These are phyloP conservation scores for Drosophila serrata DNA, from an alignment of 1,140 invertebrate genomes.

Conservation along the genomic window DNA sequence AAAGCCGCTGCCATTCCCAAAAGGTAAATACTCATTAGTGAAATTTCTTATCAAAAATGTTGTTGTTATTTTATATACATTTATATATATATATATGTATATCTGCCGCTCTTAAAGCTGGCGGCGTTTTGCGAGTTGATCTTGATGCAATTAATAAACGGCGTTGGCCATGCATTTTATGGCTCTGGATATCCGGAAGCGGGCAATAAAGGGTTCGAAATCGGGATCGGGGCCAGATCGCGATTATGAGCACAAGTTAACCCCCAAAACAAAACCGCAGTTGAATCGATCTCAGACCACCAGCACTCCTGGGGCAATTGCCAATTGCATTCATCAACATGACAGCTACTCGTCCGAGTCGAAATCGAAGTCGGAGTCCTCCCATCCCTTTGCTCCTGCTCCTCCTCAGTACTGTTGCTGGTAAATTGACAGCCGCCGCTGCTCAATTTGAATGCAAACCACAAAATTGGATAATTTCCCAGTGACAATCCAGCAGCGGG, in stretches of 20 bases:
- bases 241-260: conserved; percentile 70
- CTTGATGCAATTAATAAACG: conserved; percentile 80
- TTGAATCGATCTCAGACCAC: conserved; percentile 54
- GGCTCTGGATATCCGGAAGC: conserved; percentile 76
- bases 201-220: conserved; percentile 62
- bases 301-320: conserved; percentile 41
- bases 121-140: conserved; percentile 61
- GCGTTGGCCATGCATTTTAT: conserved; percentile 57
- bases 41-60: conserved; percentile 63
- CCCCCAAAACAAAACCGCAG: conserved; percentile 12
- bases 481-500: conserved; percentile 71
- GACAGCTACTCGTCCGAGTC: conserved; percentile 73
- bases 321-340: conserved; percentile 75
- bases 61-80: neutral
- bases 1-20: conserved; percentile 36
- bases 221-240: conserved; percentile 46
- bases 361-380: conserved; percentile 6
- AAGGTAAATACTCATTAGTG: conserved; percentile 83
- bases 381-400: conserved; percentile 4
- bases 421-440: conserved; percentile 79
- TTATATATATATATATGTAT: conserved; percentile 15
- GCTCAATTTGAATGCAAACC: conserved; percentile 83
- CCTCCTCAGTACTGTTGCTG: neutral
- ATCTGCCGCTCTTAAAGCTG: conserved; percentile 18
- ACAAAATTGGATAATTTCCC: conserved; percentile 85